Base-by-base conservation (phyloP, 2,113 vertebrate genomes). In the Corapipo altera region DNA sequence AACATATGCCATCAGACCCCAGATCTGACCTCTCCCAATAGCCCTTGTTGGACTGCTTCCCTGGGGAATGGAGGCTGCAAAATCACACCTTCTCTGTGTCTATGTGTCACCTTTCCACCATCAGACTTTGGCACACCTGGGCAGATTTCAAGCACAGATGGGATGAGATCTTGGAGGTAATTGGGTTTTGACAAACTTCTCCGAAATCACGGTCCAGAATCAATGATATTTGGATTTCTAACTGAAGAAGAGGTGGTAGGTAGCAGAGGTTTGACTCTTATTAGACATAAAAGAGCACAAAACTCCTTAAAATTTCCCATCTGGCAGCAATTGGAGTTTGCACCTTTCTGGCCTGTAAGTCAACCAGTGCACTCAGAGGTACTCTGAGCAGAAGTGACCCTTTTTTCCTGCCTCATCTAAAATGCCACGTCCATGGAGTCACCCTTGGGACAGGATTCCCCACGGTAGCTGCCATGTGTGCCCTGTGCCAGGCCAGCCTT, bases 131-230 rank as follows among this genome's bases (percentile, higher is more conserved):
- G 46, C 33, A 2, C 35, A 92, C 80, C 92, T 90, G 93, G 72
- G 69, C 64, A 74, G 59, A 39, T 74, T 82, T 71, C 33, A 32
- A 57, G 91, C 94, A 93, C 94, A 95, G 95, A 89, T 95, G 95
- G 91, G 65, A 75, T 64, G 69, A 91, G 86, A 91, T 64, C 57
- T 27, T 74, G 52, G 64, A 84, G 51, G 89, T 84, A 80, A 88
- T 14, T 86, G 55, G 30, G 15, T 69, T 69, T 75, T 41, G 71
- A 89, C 32, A 91, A 85, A 64, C 55, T 44, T 71, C 77, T 48
- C 46, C 69, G 70, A 93, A 90, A 69, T 11, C 6, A 0, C 33
- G 4, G 74, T 5, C 12, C 67, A 62, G 41, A 61, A 76, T 65
- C 20, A 17, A 48, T 11, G 49, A 49, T 62, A 35, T 65, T 46